Base-by-base conservation (phyloP, 2,888 invertebrate species). In the Pachycephus smyrnensis region DNA sequence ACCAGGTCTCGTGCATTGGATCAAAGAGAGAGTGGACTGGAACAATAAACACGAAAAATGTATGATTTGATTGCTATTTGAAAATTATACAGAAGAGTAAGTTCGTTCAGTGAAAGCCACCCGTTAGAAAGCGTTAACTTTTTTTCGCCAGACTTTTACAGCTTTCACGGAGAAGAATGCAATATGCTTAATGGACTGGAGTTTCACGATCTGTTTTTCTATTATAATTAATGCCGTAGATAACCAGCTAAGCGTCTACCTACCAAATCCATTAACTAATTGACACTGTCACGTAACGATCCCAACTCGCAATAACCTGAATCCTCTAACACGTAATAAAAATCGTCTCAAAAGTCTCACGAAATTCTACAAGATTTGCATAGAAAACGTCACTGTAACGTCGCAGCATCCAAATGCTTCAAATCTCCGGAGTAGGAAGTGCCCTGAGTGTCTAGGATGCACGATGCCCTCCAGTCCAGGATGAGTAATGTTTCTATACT, bases 111-210 rank as follows among this genome's bases (percentile, higher is more conserved):
- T 9, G 55, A 23, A 55, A 55, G 23, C 55, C 55, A 55, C 55
- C 55, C 55, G 55, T 9, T 55, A 55, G 55, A 55, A 9, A 0
- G 55, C 55, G 55, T 55, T 31, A 31, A 31, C 12, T 69, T 71
- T 71, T 71, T 69, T 71, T 1, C 2, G 31, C 12, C 11, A 31
- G 12, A 31, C 80, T 69, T 81, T 78, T 77, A 76, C 80, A 78
- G 78, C 68, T 73, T 75, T 76, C 71, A 73, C 74, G 37, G 68
- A 74, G 37, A 69, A 80, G 74, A 73, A 79, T 37, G 85, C 84
- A 85, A 85, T 85, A 82, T 78, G 83, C 80, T 85, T 85, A 84
- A 85, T 85, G 85, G 84, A 85, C 76, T 80, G 79, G 68, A 77
- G 74, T 74, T 74, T 74, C 36, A 37, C 74, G 74, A 74, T 36